Base-by-base conservation (phyloP, 2,113 vertebrate genomes). In the Macrotus californicus region DNA sequence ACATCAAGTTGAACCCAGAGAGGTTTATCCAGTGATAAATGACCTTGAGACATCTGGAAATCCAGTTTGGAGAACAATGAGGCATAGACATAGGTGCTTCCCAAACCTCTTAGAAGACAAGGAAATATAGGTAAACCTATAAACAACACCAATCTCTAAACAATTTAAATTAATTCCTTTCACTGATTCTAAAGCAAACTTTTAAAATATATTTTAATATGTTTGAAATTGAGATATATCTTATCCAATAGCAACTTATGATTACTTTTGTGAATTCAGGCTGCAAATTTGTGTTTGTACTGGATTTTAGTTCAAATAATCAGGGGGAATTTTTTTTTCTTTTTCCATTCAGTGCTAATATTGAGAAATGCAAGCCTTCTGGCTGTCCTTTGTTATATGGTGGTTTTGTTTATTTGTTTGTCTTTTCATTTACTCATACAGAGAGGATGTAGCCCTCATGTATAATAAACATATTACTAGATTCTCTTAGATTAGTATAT, bases 41-140 rank as follows among this genome's bases (percentile, higher is more conserved):
- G 88, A 95, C 76, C 75, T 87, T 43, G 69, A 79, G 89, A 94
- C 94, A 97, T 95, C 93, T 96, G 96, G 97, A 97, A 97, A 95
- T 97, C 16, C 70, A 92, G 80, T 97, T 94, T 94, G 76, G 48
- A 94, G 52, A 86, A 95, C 94, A 96, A 95, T 88, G 73, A 94
- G 29, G 82, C 93, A 93, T 50, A 94, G 54, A 96, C 89, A 93
- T 39, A 94, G 54, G 96, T 88, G 50, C 69, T 79, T 77, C 92
- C 21, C 77, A 92, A 94, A 67, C 15, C 11, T 93, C 77, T 77
- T 7, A 70, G 69, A 94, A 93, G 39, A 87, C 67, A 95, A 86
- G n/a, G 95, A 95, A 88, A 92, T 59, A 90, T 1, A 70, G 52
- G 64, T 14, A 87, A 96, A 77, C 50, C 26, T 92, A 76, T 69